Evolutionary conservation across 92 coral and sea anemone genomes (phyloP).

Genomic region (Epizoanthus scotinus): DNA sequence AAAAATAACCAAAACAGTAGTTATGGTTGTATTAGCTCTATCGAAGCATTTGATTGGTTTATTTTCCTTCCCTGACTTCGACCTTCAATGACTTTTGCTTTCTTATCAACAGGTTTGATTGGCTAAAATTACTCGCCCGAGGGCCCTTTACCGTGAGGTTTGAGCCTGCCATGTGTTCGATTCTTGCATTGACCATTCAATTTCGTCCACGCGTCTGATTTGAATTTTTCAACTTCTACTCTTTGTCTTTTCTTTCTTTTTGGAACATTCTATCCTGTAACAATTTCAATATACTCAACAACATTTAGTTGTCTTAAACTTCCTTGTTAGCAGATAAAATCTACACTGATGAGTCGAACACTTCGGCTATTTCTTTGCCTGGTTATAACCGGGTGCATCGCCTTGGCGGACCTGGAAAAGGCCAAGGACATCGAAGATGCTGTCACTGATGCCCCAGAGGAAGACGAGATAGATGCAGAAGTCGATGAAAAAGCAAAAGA

Average conservation of each 20-base stretch:
- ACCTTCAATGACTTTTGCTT: neutral
- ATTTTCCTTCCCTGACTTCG: neutral
- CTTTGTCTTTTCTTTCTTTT: constrained; percentile 30
- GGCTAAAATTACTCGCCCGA: constrained; percentile 39
- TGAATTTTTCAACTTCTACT: constrained; percentile 48
- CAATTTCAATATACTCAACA: neutral
- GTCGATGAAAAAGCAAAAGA: constrained; percentile 59
- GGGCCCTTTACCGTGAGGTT: constrained; percentile 1
- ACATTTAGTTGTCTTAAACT: neutral
- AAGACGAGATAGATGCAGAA: constrained; percentile 72
- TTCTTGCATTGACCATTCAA: constrained; percentile 76
- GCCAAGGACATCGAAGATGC: constrained; percentile 66
- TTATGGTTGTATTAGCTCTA: no score
- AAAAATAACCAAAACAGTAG: no score
- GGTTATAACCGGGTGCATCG: constrained; percentile 48
- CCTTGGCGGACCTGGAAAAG: no score
- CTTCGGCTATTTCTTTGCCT: constrained; percentile 40
- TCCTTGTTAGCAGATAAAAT: neutral
- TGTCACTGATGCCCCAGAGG: constrained; percentile 59
- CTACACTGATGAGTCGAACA: constrained; percentile 28
- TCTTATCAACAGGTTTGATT: constrained; percentile 40
- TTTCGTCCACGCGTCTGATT: constrained; percentile 94
- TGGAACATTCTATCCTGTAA: constrained; percentile 40
- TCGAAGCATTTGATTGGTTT: constrained; percentile 36
- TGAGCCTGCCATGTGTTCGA: constrained; percentile 69